Evolutionary conservation across 2,888 invertebrate species (phyloP).

Genomic region (Rhaphigaster nebulosa): DNA sequence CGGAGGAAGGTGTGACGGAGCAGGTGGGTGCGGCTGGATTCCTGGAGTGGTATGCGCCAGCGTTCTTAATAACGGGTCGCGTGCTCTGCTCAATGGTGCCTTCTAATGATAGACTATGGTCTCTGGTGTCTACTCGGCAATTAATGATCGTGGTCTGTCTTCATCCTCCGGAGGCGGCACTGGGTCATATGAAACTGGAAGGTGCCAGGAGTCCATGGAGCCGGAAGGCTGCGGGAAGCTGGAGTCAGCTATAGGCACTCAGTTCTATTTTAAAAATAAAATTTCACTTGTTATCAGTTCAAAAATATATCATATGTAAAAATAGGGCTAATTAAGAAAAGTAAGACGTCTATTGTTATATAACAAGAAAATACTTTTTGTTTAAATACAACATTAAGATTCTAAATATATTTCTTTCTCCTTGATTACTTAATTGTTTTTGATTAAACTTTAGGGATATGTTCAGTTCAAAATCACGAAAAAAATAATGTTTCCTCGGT

Average conservation of each 20-base stretch:
- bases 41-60: constrained; percentile 15
- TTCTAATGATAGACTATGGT: constrained; percentile 35
- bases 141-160: constrained; percentile 37
- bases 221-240: not conserved
- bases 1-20: constrained; percentile 46
- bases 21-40: constrained; percentile 50
- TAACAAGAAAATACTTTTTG: too few species aligned
- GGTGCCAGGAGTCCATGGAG: not conserved
- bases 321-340: too few species aligned
- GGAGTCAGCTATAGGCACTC: not conserved
- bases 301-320: too few species aligned
- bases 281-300: too few species aligned
- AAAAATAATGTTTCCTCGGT: too few species aligned
- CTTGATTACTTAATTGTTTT: too few species aligned
- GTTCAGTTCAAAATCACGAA: too few species aligned
- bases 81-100: constrained; percentile 40
- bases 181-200: not conserved
- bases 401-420: too few species aligned
- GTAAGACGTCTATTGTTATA: too few species aligned
- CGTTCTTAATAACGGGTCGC: constrained; percentile 48
- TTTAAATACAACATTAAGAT: too few species aligned
- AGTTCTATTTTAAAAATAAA: too few species aligned
- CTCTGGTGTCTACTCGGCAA: not conserved
- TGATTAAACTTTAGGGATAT: too few species aligned
- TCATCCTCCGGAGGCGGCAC: constrained; percentile 24